phyloP scores from a whole-genome alignment of 2,888 invertebrate species.

The Patella pellucida region DNA sequence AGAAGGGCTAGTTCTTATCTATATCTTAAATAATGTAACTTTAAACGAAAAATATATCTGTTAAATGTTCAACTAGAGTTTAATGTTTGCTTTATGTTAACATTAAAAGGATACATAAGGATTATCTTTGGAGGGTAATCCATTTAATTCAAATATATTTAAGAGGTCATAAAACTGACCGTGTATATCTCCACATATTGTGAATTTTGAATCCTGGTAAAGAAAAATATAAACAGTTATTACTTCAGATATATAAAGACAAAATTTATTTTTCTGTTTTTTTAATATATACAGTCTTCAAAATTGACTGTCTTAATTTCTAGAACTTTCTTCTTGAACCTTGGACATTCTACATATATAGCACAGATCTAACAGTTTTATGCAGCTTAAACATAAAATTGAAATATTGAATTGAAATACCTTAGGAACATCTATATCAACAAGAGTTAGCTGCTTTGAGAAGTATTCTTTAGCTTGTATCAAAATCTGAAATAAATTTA shows the following conservation, averaged over 20 bases:
- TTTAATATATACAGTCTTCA: too few relatives aligned
- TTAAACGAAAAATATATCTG: not conserved
- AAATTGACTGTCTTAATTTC: too few relatives aligned
- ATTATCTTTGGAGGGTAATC: slow-evolving; percentile 93
- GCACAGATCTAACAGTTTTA: too few relatives aligned
- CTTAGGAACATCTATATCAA: slow-evolving; percentile 89
- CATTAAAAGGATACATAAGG: slow-evolving; percentile 81
- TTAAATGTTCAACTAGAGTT: not conserved
- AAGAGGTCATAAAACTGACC: slow-evolving; percentile 98
- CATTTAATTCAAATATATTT: slow-evolving; percentile 97
- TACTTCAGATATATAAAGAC: not conserved
- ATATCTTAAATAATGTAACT: too few relatives aligned
- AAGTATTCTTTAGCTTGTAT: slow-evolving; percentile 89
- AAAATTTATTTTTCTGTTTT: too few relatives aligned
- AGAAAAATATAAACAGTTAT: slow-evolving; percentile 8
- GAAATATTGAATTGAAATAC: slow-evolving; percentile 44
- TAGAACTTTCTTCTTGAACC: too few relatives aligned
- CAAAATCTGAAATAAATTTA: slow-evolving; percentile 81
- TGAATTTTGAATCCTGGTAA: slow-evolving; percentile 85
- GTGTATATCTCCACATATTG: slow-evolving; percentile 98
- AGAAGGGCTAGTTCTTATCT: too few relatives aligned
- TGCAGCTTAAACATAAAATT: too few relatives aligned
- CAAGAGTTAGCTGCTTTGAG: slow-evolving; percentile 86
- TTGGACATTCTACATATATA: too few relatives aligned
- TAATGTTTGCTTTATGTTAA: too few relatives aligned